Evolutionary conservation across 2,113 vertebrate species (phyloP), one percentile per base, ranked within the genome.

Genomic region (Carassius carassius): DNA sequence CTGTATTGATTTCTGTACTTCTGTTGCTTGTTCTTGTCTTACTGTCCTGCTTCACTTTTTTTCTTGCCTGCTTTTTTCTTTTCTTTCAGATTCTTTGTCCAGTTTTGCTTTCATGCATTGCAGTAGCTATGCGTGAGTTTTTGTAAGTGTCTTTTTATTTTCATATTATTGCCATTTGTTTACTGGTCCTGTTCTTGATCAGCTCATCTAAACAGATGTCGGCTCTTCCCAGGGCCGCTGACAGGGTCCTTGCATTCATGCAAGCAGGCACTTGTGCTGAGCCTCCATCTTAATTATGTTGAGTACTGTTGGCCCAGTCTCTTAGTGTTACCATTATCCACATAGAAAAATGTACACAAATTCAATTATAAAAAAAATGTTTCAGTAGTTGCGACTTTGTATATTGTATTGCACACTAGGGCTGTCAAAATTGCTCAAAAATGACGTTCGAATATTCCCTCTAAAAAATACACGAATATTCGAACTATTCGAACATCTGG

Each of bases 261-360:
- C 23, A 65, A 82, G 11, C 32, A 0, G 25, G 76, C 85, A 87
- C 88, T 91, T 90, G 82, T 90, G 90, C 89, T 90, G 92, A 91
- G 90, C 67, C 58, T 84, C 70, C 29, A 47, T 88, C 78, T 41
- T 76, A 74, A 35, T 90, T 90, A 69, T 88, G 91, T 91, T 92
- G 90, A 93, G 90, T 82, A 13, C 2, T 14, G 80, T 3, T 54
- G 32, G 80, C 86, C 86, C 12, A 41, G 54, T 65, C 84, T 86
- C 1, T 82, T 88, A 85, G 89, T 60, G 77, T 91, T 85, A 93
- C 78, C 75, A 82, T 78, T 82, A 56, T n/a, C 72, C 37, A 84
- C 51, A 83, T 25, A 77, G n/a, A 86, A 41, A 56, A 62, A 81
- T 23, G 35, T 16, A 69, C 32, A 60, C 32, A 78, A 19, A 41